Evolutionary conservation across 2,888 invertebrate species (phyloP).

Genomic region (Apodemia duryi): DNA sequence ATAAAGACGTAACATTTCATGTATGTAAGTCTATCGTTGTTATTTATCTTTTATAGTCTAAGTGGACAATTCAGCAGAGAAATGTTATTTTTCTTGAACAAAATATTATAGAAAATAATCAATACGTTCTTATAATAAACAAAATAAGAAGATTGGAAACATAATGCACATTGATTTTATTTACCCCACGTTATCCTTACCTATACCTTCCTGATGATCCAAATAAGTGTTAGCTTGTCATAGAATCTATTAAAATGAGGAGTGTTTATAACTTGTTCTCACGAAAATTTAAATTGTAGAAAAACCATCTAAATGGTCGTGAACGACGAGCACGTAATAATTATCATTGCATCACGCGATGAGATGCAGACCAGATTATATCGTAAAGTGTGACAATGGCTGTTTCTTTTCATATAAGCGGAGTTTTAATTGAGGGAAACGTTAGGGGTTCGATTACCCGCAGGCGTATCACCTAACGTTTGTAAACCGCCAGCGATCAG

Average conservation of each 20-base stretch:
- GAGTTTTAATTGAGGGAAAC: no score
- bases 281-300: background rate
- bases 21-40: conserved; percentile 44
- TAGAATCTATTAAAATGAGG: no score
- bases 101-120: conserved; percentile 50
- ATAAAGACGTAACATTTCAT: conserved; percentile 46
- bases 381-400: no score
- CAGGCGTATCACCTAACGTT: no score
- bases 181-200: conserved; percentile 38
- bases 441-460: no score
- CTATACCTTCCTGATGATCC: conserved; percentile 34
- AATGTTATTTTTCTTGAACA: conserved; percentile 55
- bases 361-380: no score
- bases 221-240: background rate
- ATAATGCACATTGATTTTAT: conserved; percentile 68
- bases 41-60: conserved; percentile 53
- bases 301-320: no score
- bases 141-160: conserved; percentile 52
- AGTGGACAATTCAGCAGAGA: conserved; percentile 51
- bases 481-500: no score
- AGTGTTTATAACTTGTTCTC: background rate
- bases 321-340: no score
- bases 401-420: no score
- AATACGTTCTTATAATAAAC: conserved; percentile 44
- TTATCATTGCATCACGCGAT: no score